phyloP scores from a whole-genome alignment of 2,797 vertebrate genomes.

The Tragelaphus eurycerus region DNA sequence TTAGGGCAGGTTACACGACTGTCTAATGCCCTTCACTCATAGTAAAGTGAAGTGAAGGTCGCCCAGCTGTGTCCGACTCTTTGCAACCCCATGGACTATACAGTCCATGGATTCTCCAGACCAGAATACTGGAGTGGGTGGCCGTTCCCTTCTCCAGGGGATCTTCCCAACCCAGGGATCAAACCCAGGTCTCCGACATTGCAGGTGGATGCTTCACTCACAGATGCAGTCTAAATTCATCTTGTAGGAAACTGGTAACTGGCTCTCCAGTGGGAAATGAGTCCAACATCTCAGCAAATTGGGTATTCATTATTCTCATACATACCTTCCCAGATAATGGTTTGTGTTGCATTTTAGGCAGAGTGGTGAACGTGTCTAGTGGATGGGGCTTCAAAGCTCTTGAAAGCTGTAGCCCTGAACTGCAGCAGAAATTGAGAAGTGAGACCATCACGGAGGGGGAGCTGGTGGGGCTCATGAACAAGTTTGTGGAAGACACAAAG shows the following conservation, averaged over 20 bases:
- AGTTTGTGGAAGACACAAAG: conserved; percentile 87
- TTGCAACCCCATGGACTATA: background rate
- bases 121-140: background rate
- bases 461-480: conserved; percentile 88
- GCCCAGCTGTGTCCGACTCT: background rate
- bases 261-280: background rate
- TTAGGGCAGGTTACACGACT: background rate
- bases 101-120: background rate
- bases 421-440: background rate
- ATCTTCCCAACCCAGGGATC: background rate
- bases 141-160: background rate
- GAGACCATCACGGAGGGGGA: background rate
- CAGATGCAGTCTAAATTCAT: background rate
- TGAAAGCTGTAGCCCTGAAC: background rate
- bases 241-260: too few relatives aligned
- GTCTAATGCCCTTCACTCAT: too few relatives aligned
- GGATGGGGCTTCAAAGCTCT: background rate
- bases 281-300: background rate
- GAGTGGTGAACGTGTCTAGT: background rate
- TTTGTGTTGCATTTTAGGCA: background rate
- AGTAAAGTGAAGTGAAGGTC: background rate
- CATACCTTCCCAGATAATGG: background rate
- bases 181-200: background rate
- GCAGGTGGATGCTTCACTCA: background rate
- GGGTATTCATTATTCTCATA: background rate